phyloP scores from a whole-genome alignment of 2,113 vertebrate species.

The Taxidea taxus region DNA sequence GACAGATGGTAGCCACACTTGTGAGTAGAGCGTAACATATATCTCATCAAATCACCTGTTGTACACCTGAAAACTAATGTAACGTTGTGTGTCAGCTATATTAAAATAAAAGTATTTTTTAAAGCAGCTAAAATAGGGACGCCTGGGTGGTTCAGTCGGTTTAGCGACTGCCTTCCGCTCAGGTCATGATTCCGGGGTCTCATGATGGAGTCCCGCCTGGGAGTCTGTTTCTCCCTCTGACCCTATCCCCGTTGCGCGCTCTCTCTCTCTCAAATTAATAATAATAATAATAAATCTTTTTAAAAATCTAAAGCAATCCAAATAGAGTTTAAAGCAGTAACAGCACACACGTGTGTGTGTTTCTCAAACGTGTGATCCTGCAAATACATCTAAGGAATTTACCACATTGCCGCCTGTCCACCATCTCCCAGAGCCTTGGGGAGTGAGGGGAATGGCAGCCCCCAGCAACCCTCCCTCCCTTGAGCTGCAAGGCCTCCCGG shows the following conservation, averaged over 20 bases:
- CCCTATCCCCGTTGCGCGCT: too few relatives aligned
- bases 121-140: not conserved
- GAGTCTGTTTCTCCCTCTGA: too few relatives aligned
- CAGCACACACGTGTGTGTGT: too few relatives aligned
- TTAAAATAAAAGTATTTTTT: not conserved
- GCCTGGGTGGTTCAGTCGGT: too few relatives aligned
- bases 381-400: not conserved
- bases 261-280: not conserved
- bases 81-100: not conserved
- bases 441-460: too few relatives aligned
- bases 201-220: too few relatives aligned
- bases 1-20: not conserved
- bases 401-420: rapidly evolving
- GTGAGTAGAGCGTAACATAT: not conserved
- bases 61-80: not conserved
- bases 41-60: not conserved
- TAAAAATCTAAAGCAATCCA: not conserved
- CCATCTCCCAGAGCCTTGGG: not conserved
- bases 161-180: too few relatives aligned
- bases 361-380: not conserved
- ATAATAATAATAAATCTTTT: not conserved
- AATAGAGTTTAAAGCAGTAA: not conserved
- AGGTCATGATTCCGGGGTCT: too few relatives aligned
- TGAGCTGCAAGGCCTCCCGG: not conserved
- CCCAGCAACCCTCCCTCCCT: rapidly evolving